phyloP scores from a whole-genome alignment of 1,140 invertebrate species.

The Galendromus occidentalis region DNA sequence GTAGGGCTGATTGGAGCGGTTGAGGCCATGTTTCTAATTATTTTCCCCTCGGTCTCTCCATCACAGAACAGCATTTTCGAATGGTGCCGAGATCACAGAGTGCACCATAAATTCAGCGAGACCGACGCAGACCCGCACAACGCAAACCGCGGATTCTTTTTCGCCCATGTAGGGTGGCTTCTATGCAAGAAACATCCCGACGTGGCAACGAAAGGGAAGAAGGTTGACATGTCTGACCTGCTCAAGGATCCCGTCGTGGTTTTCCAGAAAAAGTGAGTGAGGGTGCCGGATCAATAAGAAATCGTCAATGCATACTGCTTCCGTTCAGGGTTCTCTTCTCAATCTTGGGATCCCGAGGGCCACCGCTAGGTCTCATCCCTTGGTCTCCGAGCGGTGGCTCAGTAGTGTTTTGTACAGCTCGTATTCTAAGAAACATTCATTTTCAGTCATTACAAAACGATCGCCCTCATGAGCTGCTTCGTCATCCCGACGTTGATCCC shows the following conservation, averaged over 20 bases:
- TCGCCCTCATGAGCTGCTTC: conserved; percentile 64
- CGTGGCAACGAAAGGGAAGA: conserved; percentile 60
- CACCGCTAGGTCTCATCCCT: not conserved
- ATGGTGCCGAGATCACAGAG: conserved; percentile 79
- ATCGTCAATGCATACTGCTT: too few relatives aligned
- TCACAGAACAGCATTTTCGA: conserved; percentile 65
- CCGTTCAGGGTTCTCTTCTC: too few relatives aligned
- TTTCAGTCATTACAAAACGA: conserved; percentile 45
- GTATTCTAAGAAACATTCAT: not conserved
- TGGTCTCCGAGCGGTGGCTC: too few relatives aligned
- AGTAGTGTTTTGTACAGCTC: too few relatives aligned
- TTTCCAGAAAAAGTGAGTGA: conserved; percentile 48
- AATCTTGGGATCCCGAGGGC: too few relatives aligned
- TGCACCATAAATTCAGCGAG: conserved; percentile 88
- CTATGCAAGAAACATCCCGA: conserved; percentile 73
- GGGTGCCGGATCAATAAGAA: conserved; percentile 21
- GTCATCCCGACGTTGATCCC: conserved; percentile 60
- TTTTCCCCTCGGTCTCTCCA: not conserved
- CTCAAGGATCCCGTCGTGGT: conserved; percentile 52
- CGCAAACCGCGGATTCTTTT: conserved; percentile 81
- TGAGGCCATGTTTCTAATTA: not conserved
- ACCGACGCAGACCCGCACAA: conserved; percentile 92
- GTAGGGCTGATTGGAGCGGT: too few relatives aligned
- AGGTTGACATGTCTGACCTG: conserved; percentile 66
- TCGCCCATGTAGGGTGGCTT: conserved; percentile 84